A percentile compares a stretch with the other conserved stretches of the same genome.
Evolutionary conservation across 1,140 invertebrate genomes (phyloP).

Genomic region (Campodea augens): DNA sequence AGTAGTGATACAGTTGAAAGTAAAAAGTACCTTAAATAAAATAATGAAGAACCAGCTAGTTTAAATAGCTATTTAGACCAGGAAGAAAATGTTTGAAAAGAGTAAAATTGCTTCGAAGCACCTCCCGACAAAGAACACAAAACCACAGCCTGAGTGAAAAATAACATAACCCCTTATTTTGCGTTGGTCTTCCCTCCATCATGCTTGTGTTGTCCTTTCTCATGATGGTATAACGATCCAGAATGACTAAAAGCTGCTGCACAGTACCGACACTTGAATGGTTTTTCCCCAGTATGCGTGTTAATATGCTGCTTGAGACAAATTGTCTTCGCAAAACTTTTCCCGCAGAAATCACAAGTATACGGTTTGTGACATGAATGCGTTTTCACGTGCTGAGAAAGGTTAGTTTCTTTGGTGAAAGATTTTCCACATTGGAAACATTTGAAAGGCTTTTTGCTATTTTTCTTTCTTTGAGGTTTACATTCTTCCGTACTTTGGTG

Average conservation of each 20-base stretch:
- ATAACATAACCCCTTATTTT: background rate
- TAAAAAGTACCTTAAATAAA: no score
- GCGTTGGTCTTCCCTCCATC: background rate
- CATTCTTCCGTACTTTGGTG: background rate
- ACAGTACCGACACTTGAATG: slow-evolving; percentile 16
- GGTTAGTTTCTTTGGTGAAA: slow-evolving; percentile 26
- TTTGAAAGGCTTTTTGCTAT: slow-evolving; percentile 19
- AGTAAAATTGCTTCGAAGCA: no score
- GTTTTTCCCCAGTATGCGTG: slow-evolving; percentile 17
- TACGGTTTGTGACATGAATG: slow-evolving; percentile 33
- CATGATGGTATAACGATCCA: background rate
- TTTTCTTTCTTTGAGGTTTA: background rate
- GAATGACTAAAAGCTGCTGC: slow-evolving; percentile 12
- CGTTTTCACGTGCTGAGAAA: slow-evolving; percentile 28
- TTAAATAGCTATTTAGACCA: no score
- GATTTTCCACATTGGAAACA: slow-evolving; percentile 28
- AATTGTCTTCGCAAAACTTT: slow-evolving; percentile 23
- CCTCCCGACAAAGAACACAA: background rate
- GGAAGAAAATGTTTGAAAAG: no score
- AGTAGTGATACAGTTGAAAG: no score
- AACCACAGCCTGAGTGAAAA: background rate
- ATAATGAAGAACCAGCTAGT: no score
- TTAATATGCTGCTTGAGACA: slow-evolving; percentile 18
- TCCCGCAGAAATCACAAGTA: slow-evolving; percentile 29
- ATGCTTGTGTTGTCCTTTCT: background rate